Percentiles rank a stretch among this genome's conserved stretches.
Conservation (phyloP, 2,888 invertebrate species). For the Megastigmus dorsalis region DNA sequence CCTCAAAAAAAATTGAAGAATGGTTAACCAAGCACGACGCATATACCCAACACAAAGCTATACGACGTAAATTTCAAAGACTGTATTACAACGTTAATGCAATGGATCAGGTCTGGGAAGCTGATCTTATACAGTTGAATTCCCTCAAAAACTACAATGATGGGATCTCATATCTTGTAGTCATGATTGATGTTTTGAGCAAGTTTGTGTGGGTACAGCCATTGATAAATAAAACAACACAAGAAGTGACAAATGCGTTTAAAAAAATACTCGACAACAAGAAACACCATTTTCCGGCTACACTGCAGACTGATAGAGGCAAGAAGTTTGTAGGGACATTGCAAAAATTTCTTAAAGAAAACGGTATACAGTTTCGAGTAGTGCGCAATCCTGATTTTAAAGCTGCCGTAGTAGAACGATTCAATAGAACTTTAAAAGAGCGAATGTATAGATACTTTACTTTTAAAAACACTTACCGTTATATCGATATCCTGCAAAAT, state of each 20-base stretch:
- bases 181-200: not conserved
- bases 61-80: too few species aligned
- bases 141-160: not conserved
- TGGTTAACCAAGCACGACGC: not conserved
- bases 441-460: too few species aligned
- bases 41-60: too few species aligned
- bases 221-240: too few species aligned
- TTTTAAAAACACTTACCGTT: too few species aligned
- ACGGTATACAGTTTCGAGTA: not conserved
- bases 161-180: not conserved
- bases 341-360: not conserved
- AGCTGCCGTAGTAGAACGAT: not conserved
- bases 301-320: too few species aligned
- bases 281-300: too few species aligned
- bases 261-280: too few species aligned
- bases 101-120: not conserved
- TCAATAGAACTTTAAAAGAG: not conserved
- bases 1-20: not conserved
- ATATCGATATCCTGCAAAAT: too few species aligned
- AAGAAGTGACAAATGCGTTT: too few species aligned
- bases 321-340: not conserved
- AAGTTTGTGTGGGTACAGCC: too few species aligned
- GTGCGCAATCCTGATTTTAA: not conserved
- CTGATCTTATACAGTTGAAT: not conserved
- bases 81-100: too few species aligned